Percentiles rank a stretch among this genome's conserved stretches.
These are phyloP conservation scores for Phyllostomus discolor DNA, from an alignment of 2,113 vertebrate species.

Conservation along the genomic window DNA sequence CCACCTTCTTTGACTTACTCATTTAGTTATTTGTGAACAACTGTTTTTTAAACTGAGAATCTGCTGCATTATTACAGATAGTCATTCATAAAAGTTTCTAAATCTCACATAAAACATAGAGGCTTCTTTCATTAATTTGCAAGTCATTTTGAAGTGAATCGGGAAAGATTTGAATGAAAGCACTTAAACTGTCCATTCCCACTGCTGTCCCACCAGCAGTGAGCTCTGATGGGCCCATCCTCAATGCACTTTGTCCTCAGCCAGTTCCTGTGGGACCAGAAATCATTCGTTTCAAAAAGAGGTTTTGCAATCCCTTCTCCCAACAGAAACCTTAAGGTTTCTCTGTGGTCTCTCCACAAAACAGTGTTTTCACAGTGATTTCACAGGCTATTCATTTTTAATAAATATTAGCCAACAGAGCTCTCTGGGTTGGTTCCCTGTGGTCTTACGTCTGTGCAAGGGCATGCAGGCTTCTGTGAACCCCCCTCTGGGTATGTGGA, in stretches of 20 bases:
- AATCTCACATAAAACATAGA: not conserved
- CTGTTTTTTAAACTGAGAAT: not conserved
- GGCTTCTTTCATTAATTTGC: not conserved
- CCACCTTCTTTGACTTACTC: not conserved
- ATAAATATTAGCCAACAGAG: constrained; percentile 38
- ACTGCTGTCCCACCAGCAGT: not conserved
- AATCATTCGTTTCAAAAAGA: constrained; percentile 58
- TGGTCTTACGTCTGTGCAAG: not conserved
- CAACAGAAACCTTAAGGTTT: constrained; percentile 37
- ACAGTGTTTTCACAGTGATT: constrained; percentile 55
- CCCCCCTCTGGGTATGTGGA: not conserved
- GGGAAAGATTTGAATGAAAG: constrained; percentile 66
- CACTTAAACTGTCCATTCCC: constrained; percentile 78
- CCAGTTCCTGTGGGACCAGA: constrained; percentile 20
- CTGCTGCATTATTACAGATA: not conserved
- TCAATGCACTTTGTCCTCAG: not conserved
- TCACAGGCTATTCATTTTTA: constrained; percentile 70
- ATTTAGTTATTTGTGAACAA: not conserved
- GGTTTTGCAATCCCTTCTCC: not conserved
- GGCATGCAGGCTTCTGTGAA: not conserved
- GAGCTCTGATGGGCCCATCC: not conserved
- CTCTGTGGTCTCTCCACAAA: constrained; percentile 37
- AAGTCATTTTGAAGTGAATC: constrained; percentile 64
- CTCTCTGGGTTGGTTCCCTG: not conserved
- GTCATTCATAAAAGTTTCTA: not conserved